A percentile compares a stretch with the other conserved stretches of the same genome.
Conservation (phyloP, 2,888 invertebrate species). For the Venustoraphidia nigricollis region DNA sequence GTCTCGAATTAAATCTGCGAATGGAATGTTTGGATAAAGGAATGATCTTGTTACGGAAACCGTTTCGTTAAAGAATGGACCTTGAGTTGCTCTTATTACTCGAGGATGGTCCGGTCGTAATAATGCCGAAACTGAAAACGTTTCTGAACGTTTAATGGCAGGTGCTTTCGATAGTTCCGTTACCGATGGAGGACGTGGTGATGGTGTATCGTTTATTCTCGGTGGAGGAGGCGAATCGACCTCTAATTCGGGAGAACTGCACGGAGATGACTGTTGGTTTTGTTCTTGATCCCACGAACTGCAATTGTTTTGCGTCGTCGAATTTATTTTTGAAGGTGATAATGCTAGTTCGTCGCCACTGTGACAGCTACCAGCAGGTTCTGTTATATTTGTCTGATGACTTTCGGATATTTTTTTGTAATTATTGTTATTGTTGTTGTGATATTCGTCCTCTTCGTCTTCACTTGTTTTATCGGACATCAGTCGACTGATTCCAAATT, state of each 20-base stretch:
- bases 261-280: conserved; percentile 21
- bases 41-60: conserved; percentile 40
- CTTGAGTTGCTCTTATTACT: conserved; percentile 16
- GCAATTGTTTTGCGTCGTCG: conserved; percentile 10
- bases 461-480: conserved; percentile 46
- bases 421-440: conserved; percentile 31
- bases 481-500: conserved; percentile 70
- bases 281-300: conserved; percentile 19
- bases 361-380: conserved; percentile 35
- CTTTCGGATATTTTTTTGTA: conserved; percentile 21
- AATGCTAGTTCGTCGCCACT: conserved; percentile 34
- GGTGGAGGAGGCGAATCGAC: conserved; percentile 57
- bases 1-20: conserved; percentile 45
- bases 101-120: conserved; percentile 60
- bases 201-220: conserved; percentile 30
- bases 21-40: conserved; percentile 42
- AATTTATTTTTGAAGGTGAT: conserved; percentile 26
- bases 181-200: conserved; percentile 31
- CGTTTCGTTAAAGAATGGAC: conserved; percentile 31
- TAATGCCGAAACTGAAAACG: conserved; percentile 71
- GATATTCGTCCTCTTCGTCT: conserved; percentile 39
- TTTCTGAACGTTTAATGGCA: conserved; percentile 54
- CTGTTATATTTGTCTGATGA: conserved; percentile 30
- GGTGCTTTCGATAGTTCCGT: conserved; percentile 27
- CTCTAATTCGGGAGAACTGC: conserved; percentile 55